Percentiles rank a stretch among this genome's conserved stretches.
Evolutionary conservation across 1,140 invertebrate species (phyloP).

Genomic region (Drosophila mojavensis): DNA sequence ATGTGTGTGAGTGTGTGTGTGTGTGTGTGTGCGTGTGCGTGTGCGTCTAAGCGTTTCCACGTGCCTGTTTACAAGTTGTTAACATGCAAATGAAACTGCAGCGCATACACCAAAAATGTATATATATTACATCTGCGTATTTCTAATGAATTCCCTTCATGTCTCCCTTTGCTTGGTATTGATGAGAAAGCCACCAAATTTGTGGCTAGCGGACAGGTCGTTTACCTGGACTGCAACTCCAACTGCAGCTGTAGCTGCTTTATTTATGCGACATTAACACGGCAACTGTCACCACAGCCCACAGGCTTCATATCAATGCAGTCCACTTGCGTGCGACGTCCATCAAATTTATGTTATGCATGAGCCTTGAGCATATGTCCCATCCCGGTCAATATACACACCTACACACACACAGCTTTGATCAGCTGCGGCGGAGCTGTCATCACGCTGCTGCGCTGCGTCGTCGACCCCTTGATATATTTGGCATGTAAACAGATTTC

Average conservation of each 20-base stretch:
- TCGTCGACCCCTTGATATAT: background rate
- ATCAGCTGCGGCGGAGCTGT: conserved; percentile 63
- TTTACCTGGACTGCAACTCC: background rate
- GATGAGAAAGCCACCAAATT: conserved; percentile 2
- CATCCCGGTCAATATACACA: background rate
- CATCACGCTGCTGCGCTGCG: conserved; percentile 5
- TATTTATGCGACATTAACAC: conserved; percentile 63
- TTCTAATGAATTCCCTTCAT: conserved; percentile 51
- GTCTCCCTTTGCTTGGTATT: conserved; percentile 27
- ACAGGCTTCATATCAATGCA: background rate
- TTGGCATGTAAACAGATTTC: conserved; percentile 54
- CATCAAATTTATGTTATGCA: conserved; percentile 71
- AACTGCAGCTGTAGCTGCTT: conserved; percentile 39
- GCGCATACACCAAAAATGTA: conserved; percentile 5
- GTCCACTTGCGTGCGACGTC: conserved; percentile 28
- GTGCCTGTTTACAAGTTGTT: conserved; percentile 60
- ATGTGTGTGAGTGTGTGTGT: conserved; percentile 1
- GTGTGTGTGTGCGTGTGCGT: background rate
- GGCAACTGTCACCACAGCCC: conserved; percentile 36
- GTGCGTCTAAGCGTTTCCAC: conserved; percentile 41
- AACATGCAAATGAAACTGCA: conserved; percentile 76
- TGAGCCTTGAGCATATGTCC: conserved; percentile 29
- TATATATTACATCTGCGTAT: conserved; percentile 1
- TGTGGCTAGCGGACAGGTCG: background rate
- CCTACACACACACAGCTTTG: conserved; percentile 14